Percentiles rank a stretch among this genome's conserved stretches.
Conservation (phyloP, 2,888 invertebrate genomes). For the Agriotes lineatus region DNA sequence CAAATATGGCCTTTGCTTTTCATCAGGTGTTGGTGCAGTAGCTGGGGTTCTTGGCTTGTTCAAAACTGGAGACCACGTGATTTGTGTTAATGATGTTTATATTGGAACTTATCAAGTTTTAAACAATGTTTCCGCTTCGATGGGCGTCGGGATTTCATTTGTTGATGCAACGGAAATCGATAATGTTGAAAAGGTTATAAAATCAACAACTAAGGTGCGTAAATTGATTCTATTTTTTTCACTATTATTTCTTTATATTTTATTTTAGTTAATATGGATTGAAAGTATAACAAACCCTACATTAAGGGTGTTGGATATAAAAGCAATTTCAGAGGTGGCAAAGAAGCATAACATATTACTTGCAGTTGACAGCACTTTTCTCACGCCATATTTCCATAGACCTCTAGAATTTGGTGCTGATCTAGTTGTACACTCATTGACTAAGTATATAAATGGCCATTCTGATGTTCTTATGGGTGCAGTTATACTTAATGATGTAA, state of each 20-base stretch:
- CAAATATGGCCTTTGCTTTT: slow-evolving; percentile 84
- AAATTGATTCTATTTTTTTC: no score
- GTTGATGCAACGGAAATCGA: slow-evolving; percentile 80
- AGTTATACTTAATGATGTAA: slow-evolving; percentile 79
- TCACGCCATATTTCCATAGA: slow-evolving; percentile 90
- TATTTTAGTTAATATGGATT: slow-evolving; percentile 88
- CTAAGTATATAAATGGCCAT: slow-evolving; percentile 99
- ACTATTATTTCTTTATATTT: no score
- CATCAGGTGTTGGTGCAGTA: slow-evolving; percentile 92
- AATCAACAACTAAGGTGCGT: slow-evolving; percentile 91
- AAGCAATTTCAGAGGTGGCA: slow-evolving; percentile 74
- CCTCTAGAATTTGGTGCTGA: slow-evolving; percentile 94
- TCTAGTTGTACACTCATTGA: slow-evolving; percentile 90
- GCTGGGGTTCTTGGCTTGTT: slow-evolving; percentile 82
- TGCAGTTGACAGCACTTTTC: slow-evolving; percentile 94
- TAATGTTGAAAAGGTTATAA: slow-evolving; percentile 77
- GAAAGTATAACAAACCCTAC: slow-evolving; percentile 98
- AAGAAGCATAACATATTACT: slow-evolving; percentile 75
- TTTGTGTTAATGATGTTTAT: slow-evolving; percentile 94
- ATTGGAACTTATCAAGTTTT: slow-evolving; percentile 89
- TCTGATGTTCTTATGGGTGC: slow-evolving; percentile 98
- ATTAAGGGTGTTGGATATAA: slow-evolving; percentile 90
- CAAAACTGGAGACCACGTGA: slow-evolving; percentile 87
- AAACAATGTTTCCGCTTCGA: slow-evolving; percentile 69
- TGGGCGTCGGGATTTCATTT: slow-evolving; percentile 82